phyloP scores from a whole-genome alignment of 2,888 invertebrate genomes.

The Philaethria dido region DNA sequence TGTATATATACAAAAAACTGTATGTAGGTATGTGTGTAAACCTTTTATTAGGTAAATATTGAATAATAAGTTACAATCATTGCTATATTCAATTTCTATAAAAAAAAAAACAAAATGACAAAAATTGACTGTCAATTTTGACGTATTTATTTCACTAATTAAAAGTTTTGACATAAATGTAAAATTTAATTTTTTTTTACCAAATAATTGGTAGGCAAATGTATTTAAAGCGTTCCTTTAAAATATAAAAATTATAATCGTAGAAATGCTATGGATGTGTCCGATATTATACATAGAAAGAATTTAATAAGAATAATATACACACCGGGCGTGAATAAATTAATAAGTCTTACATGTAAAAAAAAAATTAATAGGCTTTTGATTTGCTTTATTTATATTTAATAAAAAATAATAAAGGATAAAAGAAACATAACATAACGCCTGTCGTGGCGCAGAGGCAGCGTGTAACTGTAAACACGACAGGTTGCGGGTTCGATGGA shows the following conservation, averaged over 20 bases:
- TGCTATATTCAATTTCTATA: too few species aligned
- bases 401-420: too few species aligned
- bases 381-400: too few species aligned
- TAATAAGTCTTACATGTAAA: too few species aligned
- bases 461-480: too few species aligned
- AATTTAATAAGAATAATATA: background rate
- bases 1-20: constrained; percentile 3
- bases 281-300: constrained; percentile 1
- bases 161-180: background rate
- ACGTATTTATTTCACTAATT: background rate
- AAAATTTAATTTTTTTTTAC: background rate
- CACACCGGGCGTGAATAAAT: too few species aligned
- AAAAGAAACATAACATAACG: too few species aligned
- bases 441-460: too few species aligned
- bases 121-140: background rate
- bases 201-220: background rate
- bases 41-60: background rate
- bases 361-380: too few species aligned
- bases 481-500: too few species aligned
- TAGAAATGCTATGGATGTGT: constrained; percentile 16
- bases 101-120: background rate
- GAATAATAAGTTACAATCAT: background rate
- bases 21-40: background rate
- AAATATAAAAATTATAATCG: background rate
- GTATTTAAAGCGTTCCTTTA: too few species aligned